A percentile compares a stretch with the other conserved stretches of the same genome.
These are phyloP conservation scores for Sesia apiformis DNA, from an alignment of 2,888 invertebrate species.

Conservation along the genomic window DNA sequence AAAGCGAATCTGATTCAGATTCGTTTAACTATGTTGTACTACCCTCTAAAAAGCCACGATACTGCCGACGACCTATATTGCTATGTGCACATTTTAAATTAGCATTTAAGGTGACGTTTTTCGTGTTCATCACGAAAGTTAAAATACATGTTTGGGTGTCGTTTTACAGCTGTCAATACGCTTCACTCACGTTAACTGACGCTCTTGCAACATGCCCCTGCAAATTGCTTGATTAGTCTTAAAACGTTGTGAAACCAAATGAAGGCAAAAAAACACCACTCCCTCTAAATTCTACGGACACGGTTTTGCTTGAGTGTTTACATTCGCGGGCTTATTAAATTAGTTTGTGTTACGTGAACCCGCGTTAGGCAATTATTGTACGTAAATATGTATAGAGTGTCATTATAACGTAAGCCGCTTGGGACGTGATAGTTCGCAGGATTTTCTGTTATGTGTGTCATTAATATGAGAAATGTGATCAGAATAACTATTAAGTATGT, in stretches of 20 bases:
- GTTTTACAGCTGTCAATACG: background rate
- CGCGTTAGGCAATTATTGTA: slow-evolving; percentile 21
- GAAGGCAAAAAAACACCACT: background rate
- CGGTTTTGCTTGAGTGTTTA: slow-evolving; percentile 1
- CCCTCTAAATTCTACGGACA: background rate
- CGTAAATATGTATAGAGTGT: slow-evolving; percentile 6
- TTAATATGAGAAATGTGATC: slow-evolving; percentile 48
- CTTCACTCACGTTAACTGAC: background rate
- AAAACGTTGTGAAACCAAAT: background rate
- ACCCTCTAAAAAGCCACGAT: too few species aligned
- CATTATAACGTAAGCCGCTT: slow-evolving; percentile 13
- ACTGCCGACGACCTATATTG: too few species aligned
- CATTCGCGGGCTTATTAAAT: slow-evolving; percentile 29
- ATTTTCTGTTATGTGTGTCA: slow-evolving; percentile 22
- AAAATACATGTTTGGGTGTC: background rate
- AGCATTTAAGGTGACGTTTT: too few species aligned
- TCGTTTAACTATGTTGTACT: too few species aligned
- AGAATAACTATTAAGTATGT: slow-evolving; percentile 19
- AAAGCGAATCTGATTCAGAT: too few species aligned
- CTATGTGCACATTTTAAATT: too few species aligned
- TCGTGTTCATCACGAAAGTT: too few species aligned
- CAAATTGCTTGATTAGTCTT: background rate
- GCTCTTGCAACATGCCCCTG: background rate
- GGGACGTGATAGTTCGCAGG: slow-evolving; percentile 29
- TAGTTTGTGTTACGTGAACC: slow-evolving; percentile 30